phyloP scores from a whole-genome alignment of 1,140 invertebrate genomes.

The Zaprionus vittiger region DNA sequence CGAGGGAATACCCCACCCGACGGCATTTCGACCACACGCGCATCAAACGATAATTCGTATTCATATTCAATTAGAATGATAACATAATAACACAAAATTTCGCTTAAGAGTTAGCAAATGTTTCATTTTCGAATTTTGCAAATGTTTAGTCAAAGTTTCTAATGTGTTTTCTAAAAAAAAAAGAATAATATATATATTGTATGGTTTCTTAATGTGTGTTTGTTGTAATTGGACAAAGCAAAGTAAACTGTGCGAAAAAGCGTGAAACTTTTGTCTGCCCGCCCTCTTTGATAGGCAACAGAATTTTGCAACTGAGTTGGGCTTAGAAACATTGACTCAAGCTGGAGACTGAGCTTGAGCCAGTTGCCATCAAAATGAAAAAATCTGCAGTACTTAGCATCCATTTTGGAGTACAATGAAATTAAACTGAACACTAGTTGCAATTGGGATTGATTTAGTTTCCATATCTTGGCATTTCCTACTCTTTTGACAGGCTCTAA shows the following conservation, averaged over 20 bases:
- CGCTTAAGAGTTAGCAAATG: constrained; percentile 46
- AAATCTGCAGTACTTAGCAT: too few relatives aligned
- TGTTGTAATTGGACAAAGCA: constrained; percentile 55
- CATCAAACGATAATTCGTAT: constrained; percentile 35
- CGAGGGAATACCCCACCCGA: constrained; percentile 4
- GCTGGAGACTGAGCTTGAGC: background rate
- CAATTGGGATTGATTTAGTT: background rate
- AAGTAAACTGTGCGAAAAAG: constrained; percentile 58
- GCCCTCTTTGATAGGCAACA: constrained; percentile 6
- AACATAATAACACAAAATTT: constrained; percentile 47
- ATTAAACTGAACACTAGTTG: background rate
- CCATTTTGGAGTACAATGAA: background rate
- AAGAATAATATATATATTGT: constrained; percentile 4
- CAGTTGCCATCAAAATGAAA: background rate
- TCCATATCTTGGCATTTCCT: background rate
- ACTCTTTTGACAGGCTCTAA: background rate
- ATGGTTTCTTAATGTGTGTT: constrained; percentile 15
- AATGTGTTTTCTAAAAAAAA: constrained; percentile 27
- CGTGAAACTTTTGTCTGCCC: constrained; percentile 17
- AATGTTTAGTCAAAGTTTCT: constrained; percentile 46
- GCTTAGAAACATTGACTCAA: background rate
- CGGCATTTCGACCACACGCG: constrained; percentile 36
- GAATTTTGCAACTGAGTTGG: too few relatives aligned
- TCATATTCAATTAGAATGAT: constrained; percentile 26
- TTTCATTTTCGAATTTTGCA: constrained; percentile 26